A percentile compares a stretch with the other conserved stretches of the same genome.
Conservation (phyloP, 2,797 vertebrate species). For the Pelodytes ibericus region DNA sequence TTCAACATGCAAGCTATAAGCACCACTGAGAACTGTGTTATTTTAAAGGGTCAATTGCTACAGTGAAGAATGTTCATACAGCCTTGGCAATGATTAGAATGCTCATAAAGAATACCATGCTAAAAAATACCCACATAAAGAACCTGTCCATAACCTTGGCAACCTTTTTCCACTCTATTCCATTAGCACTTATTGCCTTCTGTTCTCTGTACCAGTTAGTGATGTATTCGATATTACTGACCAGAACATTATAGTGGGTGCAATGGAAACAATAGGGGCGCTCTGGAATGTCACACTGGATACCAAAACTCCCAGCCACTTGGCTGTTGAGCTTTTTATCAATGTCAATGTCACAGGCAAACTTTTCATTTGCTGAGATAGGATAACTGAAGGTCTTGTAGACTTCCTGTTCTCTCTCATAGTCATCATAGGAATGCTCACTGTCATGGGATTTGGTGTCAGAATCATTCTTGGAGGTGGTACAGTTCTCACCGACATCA, state of each 20-base stretch:
- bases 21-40: too few species aligned
- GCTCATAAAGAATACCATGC: conserved; percentile 98
- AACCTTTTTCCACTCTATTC: conserved; percentile 95
- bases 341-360: conserved; percentile 63
- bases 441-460: conserved; percentile 61
- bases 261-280: conserved; percentile 70
- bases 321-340: conserved; percentile 68
- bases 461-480: conserved; percentile 70
- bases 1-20: too few species aligned
- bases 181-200: conserved; percentile 84
- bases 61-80: too few species aligned
- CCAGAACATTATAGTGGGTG: conserved; percentile 76
- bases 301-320: conserved; percentile 66
- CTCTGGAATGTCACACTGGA: conserved; percentile 58
- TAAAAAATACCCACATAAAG: conserved; percentile 98
- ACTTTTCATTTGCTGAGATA: conserved; percentile 64
- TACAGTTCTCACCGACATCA: conserved; percentile 94
- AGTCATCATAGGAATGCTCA: conserved; percentile 50
- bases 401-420: conserved; percentile 52
- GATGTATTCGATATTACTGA: conserved; percentile 91
- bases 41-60: too few species aligned
- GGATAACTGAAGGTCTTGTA: conserved; percentile 60
- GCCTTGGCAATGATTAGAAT: conserved; percentile 92
- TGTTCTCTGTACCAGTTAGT: conserved; percentile 91
- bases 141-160: conserved; percentile 98